Conservation (phyloP, 2,888 invertebrate species). For the Adelognathus sp. region DNA sequence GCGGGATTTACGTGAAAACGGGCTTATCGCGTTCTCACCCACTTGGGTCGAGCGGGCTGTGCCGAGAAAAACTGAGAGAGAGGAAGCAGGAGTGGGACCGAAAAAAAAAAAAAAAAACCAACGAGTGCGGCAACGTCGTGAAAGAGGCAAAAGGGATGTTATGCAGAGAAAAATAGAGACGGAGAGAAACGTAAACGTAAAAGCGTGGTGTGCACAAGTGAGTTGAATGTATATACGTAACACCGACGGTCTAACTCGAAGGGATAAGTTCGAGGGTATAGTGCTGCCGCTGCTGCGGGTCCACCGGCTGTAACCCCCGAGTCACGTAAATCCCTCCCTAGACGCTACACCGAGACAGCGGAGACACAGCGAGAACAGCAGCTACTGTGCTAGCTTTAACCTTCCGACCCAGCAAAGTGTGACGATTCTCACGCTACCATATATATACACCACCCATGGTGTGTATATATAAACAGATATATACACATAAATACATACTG, state of each 20-base stretch:
- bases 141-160: not conserved
- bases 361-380: not conserved
- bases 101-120: not conserved
- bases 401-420: constrained; percentile 27
- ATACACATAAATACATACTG: no score
- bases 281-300: constrained; percentile 7
- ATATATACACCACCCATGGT: not conserved
- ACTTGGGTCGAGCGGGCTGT: constrained; percentile 38
- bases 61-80: constrained; percentile 6
- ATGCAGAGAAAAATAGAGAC: not conserved
- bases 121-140: not conserved
- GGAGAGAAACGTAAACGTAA: not conserved
- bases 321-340: constrained; percentile 55
- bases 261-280: constrained; percentile 51
- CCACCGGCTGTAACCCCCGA: constrained; percentile 41
- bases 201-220: constrained; percentile 42
- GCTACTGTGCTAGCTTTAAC: constrained; percentile 15
- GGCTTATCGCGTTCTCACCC: constrained; percentile 52
- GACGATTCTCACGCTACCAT: constrained; percentile 36
- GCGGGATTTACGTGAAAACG: constrained; percentile 47
- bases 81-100: not conserved
- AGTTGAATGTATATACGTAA: constrained; percentile 36
- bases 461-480: not conserved
- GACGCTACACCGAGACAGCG: constrained; percentile 20
- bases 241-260: constrained; percentile 37